These are phyloP conservation scores for Scaptomyza parva DNA, from an alignment of 2,888 invertebrate genomes.

Conservation along the genomic window DNA sequence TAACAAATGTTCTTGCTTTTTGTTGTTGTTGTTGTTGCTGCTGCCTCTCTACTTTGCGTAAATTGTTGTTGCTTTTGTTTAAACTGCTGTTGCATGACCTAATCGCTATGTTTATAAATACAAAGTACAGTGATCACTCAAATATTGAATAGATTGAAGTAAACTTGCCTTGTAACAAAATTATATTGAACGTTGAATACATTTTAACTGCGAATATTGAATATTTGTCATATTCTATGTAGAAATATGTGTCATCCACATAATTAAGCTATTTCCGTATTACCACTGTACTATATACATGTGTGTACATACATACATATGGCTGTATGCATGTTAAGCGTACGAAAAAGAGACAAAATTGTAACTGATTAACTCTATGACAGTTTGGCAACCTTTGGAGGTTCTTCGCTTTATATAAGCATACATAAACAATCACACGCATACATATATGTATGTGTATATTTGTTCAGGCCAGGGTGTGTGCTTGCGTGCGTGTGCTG, in stretches of 20 bases:
- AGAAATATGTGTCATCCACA: slow-evolving; percentile 1
- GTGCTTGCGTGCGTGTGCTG: slow-evolving; percentile 9
- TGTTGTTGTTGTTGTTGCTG: slow-evolving; percentile 39
- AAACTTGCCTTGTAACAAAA: background rate
- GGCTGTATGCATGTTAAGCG: slow-evolving; percentile 9
- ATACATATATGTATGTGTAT: background rate
- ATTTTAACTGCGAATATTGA: background rate
- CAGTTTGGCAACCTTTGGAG: slow-evolving; percentile 50
- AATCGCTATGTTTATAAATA: slow-evolving; percentile 62
- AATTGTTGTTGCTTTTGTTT: slow-evolving; percentile 27
- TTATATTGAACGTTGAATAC: background rate
- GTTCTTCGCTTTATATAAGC: slow-evolving; percentile 3
- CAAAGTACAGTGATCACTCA: slow-evolving; percentile 2
- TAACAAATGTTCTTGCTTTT: slow-evolving; percentile 25
- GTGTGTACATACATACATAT: slow-evolving; percentile 36
- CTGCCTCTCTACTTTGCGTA: slow-evolving; percentile 10
- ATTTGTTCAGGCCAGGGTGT: slow-evolving; percentile 4
- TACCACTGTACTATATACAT: slow-evolving; percentile 1
- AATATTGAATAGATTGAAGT: background rate
- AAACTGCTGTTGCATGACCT: slow-evolving; percentile 72
- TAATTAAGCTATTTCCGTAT: background rate
- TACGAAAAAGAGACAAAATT: slow-evolving; percentile 52
- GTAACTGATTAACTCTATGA: slow-evolving; percentile 50
- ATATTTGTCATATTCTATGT: background rate
- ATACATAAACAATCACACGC: background rate